Conservation (phyloP, 2,888 invertebrate species). For the Cephus runcator region DNA sequence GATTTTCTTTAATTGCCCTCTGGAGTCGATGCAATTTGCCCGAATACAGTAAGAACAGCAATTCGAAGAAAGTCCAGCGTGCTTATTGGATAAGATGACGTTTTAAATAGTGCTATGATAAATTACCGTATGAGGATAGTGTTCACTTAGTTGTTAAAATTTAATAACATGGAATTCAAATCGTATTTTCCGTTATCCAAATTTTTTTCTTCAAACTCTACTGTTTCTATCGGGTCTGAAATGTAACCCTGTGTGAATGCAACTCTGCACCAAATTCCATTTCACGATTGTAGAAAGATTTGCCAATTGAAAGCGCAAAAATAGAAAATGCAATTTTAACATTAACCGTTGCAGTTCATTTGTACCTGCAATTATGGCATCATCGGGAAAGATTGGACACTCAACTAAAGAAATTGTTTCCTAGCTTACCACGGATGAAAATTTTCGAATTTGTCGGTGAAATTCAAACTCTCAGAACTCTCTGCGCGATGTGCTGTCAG, state of each 20-base stretch:
- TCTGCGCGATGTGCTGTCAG: slow-evolving; percentile 40
- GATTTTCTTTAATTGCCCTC: too few species aligned
- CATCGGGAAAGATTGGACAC: slow-evolving; percentile 39
- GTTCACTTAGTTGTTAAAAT: too few species aligned
- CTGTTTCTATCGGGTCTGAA: too few species aligned
- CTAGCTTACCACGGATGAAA: slow-evolving; percentile 30
- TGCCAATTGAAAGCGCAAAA: neutral
- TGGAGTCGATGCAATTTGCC: too few species aligned
- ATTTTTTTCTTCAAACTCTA: neutral
- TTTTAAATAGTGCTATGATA: too few species aligned
- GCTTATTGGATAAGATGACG: too few species aligned
- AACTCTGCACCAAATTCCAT: neutral
- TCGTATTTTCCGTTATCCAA: neutral
- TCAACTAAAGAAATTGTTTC: slow-evolving; percentile 31
- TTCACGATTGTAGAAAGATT: neutral
- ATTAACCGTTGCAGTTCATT: slow-evolving; percentile 26
- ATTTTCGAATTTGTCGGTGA: slow-evolving; percentile 41
- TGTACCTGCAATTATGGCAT: slow-evolving; percentile 43
- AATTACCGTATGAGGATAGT: too few species aligned
- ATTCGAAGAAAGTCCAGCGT: too few species aligned
- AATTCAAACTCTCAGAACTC: slow-evolving; percentile 34
- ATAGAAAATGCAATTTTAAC: too few species aligned
- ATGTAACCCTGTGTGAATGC: too few species aligned
- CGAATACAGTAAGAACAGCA: too few species aligned
- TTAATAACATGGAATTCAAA: neutral